Percentiles rank a stretch among this genome's conserved stretches.
Evolutionary conservation across 1,140 invertebrate species (phyloP).

Genomic region (Tetraneura akinire): DNA sequence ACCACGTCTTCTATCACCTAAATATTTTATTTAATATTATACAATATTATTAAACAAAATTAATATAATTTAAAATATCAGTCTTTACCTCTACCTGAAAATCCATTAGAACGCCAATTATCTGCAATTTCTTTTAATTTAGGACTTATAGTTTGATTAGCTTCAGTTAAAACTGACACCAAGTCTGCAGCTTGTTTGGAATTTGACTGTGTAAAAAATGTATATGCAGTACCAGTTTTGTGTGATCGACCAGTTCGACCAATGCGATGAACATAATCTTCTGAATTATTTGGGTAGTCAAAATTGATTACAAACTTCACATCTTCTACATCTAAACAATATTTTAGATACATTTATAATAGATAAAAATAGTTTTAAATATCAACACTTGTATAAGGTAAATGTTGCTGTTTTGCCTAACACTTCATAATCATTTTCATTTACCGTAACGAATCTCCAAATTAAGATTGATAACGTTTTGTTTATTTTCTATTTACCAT

Average conservation of each 20-base stretch:
- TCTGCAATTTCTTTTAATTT: constrained; percentile 52
- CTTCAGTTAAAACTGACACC: constrained; percentile 85
- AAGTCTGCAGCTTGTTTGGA: constrained; percentile 86
- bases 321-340: constrained; percentile 82
- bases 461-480: constrained; percentile 50
- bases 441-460: constrained; percentile 37
- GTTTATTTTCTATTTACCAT: constrained; percentile 53
- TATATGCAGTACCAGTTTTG: constrained; percentile 94
- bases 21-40: background rate
- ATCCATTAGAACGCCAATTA: constrained; percentile 39
- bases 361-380: background rate
- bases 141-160: constrained; percentile 81
- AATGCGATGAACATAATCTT: constrained; percentile 99
- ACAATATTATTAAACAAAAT: background rate
- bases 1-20: constrained; percentile 45
- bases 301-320: constrained; percentile 99
- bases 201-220: constrained; percentile 92
- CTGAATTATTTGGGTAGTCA: constrained; percentile 97
- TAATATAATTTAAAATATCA: background rate
- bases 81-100: constrained; percentile 38
- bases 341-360: constrained; percentile 15
- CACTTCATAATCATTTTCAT: constrained; percentile 39
- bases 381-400: constrained; percentile 28
- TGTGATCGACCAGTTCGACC: constrained; percentile 87
- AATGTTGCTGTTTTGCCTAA: constrained; percentile 17